Percentiles rank a stretch among this genome's conserved stretches.
phyloP scores from a whole-genome alignment of 2,888 invertebrate species.

The Perizoma affinitatum region DNA sequence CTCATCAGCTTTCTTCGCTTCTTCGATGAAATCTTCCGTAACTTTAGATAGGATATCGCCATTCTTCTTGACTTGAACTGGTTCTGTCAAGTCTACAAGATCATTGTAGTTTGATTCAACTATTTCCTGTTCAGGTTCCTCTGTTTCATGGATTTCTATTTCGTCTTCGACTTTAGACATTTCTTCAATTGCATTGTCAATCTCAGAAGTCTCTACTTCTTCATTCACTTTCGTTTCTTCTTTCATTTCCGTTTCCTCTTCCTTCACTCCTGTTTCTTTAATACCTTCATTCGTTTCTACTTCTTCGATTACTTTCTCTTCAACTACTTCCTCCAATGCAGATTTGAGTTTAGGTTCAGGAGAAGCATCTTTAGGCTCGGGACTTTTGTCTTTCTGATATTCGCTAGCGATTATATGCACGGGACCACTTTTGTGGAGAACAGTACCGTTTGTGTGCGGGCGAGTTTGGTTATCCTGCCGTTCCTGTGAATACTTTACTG shows the following conservation, averaged over 20 bases:
- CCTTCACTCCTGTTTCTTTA: constrained; percentile 8
- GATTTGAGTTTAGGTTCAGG: constrained; percentile 34
- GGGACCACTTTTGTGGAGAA: constrained; percentile 68
- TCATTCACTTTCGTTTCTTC: constrained; percentile 25
- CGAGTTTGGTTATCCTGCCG: constrained; percentile 72
- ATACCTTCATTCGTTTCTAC: constrained; percentile 1
- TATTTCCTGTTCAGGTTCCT: constrained; percentile 6
- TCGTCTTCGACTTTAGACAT: constrained; percentile 21
- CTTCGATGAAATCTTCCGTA: constrained; percentile 62
- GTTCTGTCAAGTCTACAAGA: constrained; percentile 49
- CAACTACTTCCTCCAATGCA: constrained; percentile 32
- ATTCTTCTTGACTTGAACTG: constrained; percentile 46
- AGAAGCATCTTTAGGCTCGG: constrained; percentile 45
- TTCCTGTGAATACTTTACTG: constrained; percentile 51
- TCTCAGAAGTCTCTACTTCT: constrained; percentile 18
- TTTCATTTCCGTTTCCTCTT: constrained; percentile 4
- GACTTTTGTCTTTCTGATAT: constrained; percentile 58
- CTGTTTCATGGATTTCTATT: constrained; percentile 5
- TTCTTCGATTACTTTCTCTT: constrained; percentile 23
- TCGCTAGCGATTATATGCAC: constrained; percentile 74
- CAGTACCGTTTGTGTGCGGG: constrained; percentile 75
- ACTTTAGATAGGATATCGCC: constrained; percentile 53
- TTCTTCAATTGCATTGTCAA: neutral
- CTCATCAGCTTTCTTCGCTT: constrained; percentile 48
- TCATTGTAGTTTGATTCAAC: constrained; percentile 33